Conservation (phyloP, 2,888 invertebrate species). For the Tipula vernalis region DNA sequence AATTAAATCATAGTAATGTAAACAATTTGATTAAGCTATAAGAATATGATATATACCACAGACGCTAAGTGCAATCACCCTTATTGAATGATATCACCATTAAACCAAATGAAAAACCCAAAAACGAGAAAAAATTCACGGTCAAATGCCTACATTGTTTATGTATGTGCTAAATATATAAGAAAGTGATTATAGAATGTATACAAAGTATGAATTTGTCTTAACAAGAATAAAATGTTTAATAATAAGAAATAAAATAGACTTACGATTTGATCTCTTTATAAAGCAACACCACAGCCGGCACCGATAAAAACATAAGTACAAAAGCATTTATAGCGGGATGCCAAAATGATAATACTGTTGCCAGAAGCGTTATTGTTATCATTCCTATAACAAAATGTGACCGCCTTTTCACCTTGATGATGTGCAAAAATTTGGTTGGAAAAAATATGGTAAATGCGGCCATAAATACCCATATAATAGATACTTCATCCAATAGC, state of each 20-base stretch:
- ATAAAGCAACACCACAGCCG: slow-evolving; percentile 53
- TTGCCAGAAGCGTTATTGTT: slow-evolving; percentile 43
- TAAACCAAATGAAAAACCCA: background rate
- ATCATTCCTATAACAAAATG: slow-evolving; percentile 45
- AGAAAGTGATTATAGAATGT: background rate
- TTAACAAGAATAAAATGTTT: background rate
- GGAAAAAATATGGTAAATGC: slow-evolving; percentile 66
- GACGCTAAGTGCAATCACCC: background rate
- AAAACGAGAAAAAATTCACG: background rate
- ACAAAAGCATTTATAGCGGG: slow-evolving; percentile 75
- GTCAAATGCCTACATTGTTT: background rate
- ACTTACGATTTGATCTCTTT: slow-evolving; percentile 53
- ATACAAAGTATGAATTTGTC: background rate
- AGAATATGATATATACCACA: background rate
- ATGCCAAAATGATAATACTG: slow-evolving; percentile 56
- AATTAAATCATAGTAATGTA: background rate
- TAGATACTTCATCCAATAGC: slow-evolving; percentile 66
- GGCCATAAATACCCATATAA: slow-evolving; percentile 70
- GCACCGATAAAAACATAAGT: slow-evolving; percentile 59
- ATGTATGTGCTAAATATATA: background rate
- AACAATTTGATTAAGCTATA: background rate
- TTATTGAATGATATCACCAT: background rate
- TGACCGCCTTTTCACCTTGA: slow-evolving; percentile 49
- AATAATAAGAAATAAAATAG: background rate
- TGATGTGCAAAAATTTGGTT: slow-evolving; percentile 52